Evolutionary conservation across 2,797 vertebrate species (phyloP).

Genomic region (Glossophaga mutica): DNA sequence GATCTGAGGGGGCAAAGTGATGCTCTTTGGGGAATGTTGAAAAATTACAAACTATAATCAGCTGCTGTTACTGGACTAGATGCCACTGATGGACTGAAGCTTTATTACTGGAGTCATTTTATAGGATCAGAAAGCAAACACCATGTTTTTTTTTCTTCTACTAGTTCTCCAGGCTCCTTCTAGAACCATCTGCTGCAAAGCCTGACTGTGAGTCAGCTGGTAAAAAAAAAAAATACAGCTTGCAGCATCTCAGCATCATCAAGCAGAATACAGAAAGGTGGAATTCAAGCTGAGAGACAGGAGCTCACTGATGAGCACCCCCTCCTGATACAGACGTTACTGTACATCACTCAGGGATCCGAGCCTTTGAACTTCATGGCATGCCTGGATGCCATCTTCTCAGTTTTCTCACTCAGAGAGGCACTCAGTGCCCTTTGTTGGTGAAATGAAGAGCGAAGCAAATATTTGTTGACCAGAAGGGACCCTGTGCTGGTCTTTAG

Average conservation of each 20-base stretch:
- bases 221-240: neutral
- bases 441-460: neutral
- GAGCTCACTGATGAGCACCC: rapidly evolving
- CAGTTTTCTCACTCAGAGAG: neutral
- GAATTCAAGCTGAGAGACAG: neutral
- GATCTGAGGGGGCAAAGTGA: neutral
- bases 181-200: neutral
- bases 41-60: neutral
- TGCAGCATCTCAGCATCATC: neutral
- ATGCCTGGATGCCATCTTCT: too few relatives aligned
- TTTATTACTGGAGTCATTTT: neutral
- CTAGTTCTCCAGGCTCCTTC: neutral
- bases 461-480: neutral
- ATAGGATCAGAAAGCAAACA: neutral
- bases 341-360: neutral
- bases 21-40: neutral
- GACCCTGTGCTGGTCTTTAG: neutral
- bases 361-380: neutral
- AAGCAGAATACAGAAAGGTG: neutral
- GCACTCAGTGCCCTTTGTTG: neutral
- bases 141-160: neutral
- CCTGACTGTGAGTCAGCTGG: neutral
- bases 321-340: rapidly evolving
- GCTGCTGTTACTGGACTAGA: neutral
- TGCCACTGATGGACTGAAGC: neutral